Percentiles rank a stretch among this genome's conserved stretches.
Conservation (phyloP, 2,113 vertebrate species). For the Leucopsar rothschildi region DNA sequence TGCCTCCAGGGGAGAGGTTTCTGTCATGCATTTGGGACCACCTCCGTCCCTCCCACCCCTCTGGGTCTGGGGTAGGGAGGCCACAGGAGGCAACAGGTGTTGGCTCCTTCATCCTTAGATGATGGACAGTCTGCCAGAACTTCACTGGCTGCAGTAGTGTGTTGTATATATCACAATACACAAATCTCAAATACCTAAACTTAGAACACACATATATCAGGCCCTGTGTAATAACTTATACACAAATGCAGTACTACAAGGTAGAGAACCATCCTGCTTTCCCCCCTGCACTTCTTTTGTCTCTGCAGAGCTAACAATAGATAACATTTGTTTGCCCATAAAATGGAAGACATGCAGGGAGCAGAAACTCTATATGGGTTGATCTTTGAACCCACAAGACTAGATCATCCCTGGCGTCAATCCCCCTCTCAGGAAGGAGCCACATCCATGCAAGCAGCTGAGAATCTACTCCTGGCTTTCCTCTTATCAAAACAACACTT, state of each 20-base stretch:
- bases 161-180: not conserved
- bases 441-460: slow-evolving; percentile 11
- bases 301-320: slow-evolving; percentile 28
- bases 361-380: slow-evolving; percentile 8
- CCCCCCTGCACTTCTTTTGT: not conserved
- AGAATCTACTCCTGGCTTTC: not conserved
- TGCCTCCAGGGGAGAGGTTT: not conserved
- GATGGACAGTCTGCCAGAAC: not conserved
- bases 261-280: not conserved
- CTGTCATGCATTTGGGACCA: not conserved
- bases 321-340: slow-evolving; percentile 15
- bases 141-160: not conserved
- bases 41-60: not conserved
- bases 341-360: not conserved
- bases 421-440: not conserved
- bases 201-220: not conserved
- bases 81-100: not conserved
- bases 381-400: slow-evolving; percentile 13
- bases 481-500: not conserved
- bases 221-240: not conserved
- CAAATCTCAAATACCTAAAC: not conserved
- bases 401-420: not conserved
- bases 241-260: not conserved
- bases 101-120: not conserved
- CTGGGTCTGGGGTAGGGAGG: rapidly evolving